These are phyloP conservation scores for Astreopora myriophthalma DNA, from an alignment of 64 coral and sea anemone species.

Conservation along the genomic window DNA sequence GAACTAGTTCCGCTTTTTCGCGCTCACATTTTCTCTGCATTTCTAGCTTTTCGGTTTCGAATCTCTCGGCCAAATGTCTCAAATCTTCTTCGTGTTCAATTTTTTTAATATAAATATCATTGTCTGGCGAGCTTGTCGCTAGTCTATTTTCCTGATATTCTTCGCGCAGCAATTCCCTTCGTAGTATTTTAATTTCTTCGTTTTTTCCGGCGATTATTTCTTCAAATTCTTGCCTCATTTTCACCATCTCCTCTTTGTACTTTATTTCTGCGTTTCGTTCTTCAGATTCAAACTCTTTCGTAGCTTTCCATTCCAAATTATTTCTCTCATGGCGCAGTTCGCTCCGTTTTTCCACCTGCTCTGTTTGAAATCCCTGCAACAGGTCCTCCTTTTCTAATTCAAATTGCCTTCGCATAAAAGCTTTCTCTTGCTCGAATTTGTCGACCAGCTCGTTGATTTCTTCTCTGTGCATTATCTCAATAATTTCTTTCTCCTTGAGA, in stretches of 20 bases:
- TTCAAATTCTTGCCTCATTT: conserved; percentile 59
- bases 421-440: conserved; percentile 64
- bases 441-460: conserved; percentile 27
- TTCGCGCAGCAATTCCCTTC: conserved; percentile 13
- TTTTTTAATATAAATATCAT: conserved; percentile 9
- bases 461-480: conserved; percentile 53
- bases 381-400: conserved; percentile 51
- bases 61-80: background rate
- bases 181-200: conserved; percentile 54
- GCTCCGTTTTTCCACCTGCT: conserved; percentile 64
- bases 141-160: conserved; percentile 25
- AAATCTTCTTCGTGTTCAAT: conserved; percentile 24
- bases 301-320: background rate
- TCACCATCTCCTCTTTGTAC: conserved; percentile 49
- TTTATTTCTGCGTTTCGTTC: conserved; percentile 7
- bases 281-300: background rate
- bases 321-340: background rate
- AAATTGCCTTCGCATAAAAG: conserved; percentile 52
- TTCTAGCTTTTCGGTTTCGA: conserved; percentile 56
- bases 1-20: conserved; percentile 74
- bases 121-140: conserved; percentile 12
- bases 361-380: conserved; percentile 53
- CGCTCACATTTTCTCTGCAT: conserved; percentile 57
- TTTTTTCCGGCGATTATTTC: conserved; percentile 56
- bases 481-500: conserved; percentile 85